A percentile compares a stretch with the other conserved stretches of the same genome.
These are phyloP conservation scores for Blera fallax DNA, from an alignment of 2,888 invertebrate species.

Conservation along the genomic window DNA sequence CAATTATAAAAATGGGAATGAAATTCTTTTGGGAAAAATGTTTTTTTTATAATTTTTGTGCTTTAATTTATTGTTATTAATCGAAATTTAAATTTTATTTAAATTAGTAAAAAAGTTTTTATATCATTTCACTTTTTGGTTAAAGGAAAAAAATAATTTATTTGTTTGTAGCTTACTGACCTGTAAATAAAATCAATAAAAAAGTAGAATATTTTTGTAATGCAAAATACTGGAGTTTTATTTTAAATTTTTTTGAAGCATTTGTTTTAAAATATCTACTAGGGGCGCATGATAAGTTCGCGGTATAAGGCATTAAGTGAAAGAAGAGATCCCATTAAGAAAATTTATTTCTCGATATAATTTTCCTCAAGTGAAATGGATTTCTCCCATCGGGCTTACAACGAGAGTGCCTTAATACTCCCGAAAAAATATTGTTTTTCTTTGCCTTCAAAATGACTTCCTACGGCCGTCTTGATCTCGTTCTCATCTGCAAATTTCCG, in stretches of 20 bases:
- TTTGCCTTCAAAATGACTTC: too few species aligned
- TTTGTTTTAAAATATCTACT: too few species aligned
- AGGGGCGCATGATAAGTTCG: too few species aligned
- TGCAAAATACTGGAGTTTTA: conserved; percentile 27
- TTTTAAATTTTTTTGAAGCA: background rate
- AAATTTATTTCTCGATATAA: too few species aligned
- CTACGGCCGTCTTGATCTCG: too few species aligned
- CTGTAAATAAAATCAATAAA: conserved; percentile 61
- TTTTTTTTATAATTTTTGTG: conserved; percentile 11
- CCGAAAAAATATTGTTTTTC: too few species aligned
- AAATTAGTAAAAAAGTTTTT: background rate
- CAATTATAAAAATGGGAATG: conserved; percentile 3
- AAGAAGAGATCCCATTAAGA: too few species aligned
- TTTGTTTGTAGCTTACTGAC: conserved; percentile 39
- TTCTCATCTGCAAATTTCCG: too few species aligned
- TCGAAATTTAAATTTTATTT: conserved; percentile 21
- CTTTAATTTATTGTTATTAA: conserved; percentile 12
- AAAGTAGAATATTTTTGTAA: conserved; percentile 67
- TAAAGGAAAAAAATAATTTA: conserved; percentile 25
- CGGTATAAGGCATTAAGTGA: too few species aligned
- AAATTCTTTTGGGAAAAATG: background rate
- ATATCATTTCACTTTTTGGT: conserved; percentile 25
- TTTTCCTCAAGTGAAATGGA: too few species aligned
- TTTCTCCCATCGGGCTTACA: too few species aligned
- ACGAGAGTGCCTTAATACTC: too few species aligned